phyloP scores from a whole-genome alignment of 2,888 invertebrate genomes.

The Ormia ochracea region DNA sequence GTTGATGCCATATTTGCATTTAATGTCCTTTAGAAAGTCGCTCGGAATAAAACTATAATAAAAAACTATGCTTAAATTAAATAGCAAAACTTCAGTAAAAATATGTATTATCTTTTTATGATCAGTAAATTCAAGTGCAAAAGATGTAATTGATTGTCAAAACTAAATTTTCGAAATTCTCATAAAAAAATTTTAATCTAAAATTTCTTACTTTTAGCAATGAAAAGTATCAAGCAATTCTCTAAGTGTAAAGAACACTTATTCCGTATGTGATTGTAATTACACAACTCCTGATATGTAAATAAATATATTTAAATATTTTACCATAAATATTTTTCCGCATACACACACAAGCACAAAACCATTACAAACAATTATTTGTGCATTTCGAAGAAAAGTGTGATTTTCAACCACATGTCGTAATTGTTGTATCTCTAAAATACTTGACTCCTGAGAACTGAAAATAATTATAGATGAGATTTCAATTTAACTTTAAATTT shows the following conservation, averaged over 20 bases:
- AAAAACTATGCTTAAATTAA: no score
- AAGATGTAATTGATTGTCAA: no score
- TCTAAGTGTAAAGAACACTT: neutral
- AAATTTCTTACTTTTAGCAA: neutral
- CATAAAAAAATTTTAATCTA: neutral
- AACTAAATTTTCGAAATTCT: no score
- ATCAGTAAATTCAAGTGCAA: no score
- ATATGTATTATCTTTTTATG: no score
- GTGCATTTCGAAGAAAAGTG: neutral
- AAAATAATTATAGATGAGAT: neutral
- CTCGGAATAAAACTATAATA: no score
- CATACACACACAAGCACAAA: neutral
- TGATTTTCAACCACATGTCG: neutral
- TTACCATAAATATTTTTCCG: neutral
- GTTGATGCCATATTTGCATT: no score
- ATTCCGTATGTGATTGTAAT: neutral
- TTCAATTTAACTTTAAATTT: neutral
- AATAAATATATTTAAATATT: neutral
- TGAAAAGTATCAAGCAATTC: neutral
- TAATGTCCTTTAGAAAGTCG: no score
- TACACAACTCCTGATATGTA: neutral
- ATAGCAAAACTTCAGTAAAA: no score
- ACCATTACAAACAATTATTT: neutral
- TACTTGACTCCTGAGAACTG: neutral
- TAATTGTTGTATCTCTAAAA: neutral